Evolutionary conservation across 2,113 vertebrate species (phyloP).

Genomic region (Mus spicilegus): DNA sequence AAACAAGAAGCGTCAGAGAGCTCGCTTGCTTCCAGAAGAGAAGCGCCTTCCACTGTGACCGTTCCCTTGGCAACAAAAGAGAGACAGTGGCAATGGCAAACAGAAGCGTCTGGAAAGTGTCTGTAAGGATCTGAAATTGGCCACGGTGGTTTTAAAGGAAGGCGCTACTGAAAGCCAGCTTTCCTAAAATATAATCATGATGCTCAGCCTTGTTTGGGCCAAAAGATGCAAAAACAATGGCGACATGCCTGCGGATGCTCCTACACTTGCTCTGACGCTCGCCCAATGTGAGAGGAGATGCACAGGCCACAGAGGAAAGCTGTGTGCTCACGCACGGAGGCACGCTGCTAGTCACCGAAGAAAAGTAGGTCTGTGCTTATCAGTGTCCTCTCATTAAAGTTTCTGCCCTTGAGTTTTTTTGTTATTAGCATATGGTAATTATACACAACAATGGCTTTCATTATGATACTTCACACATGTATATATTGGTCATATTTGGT

Average conservation of each 20-base stretch:
- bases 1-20: slow-evolving; percentile 23
- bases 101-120: slow-evolving; percentile 44
- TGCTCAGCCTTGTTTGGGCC: not conserved
- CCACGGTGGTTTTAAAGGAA: slow-evolving; percentile 6
- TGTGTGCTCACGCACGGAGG: no score
- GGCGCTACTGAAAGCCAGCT: slow-evolving; percentile 31
- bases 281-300: no score
- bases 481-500: not conserved
- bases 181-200: slow-evolving; percentile 23
- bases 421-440: not conserved
- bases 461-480: not conserved
- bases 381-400: not conserved
- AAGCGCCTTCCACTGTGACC: not conserved
- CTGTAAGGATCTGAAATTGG: slow-evolving; percentile 49
- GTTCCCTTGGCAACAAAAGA: slow-evolving; percentile 16
- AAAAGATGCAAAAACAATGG: not conserved
- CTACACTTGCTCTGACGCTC: no score
- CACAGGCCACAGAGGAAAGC: no score
- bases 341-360: not conserved
- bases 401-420: not conserved
- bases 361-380: not conserved
- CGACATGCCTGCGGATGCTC: no score
- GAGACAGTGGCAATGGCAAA: not conserved
- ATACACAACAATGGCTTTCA: not conserved
- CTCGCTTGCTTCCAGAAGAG: not conserved